Base-by-base conservation (phyloP, 1,140 invertebrate genomes). In the Achroia grisella region DNA sequence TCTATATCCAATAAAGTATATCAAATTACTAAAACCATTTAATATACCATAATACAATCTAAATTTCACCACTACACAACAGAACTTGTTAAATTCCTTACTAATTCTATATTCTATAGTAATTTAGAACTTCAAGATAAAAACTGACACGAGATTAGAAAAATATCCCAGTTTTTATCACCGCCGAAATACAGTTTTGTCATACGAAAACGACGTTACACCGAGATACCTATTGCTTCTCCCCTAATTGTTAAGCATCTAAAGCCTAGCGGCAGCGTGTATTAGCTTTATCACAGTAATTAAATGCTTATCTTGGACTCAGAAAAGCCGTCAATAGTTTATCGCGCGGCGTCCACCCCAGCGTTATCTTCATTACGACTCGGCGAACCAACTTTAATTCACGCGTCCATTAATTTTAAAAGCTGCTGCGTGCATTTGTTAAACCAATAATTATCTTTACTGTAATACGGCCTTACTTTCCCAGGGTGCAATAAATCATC, bases 311-410 rank as follows among this genome's bases (percentile, higher is more conserved):
- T 78, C 74, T 51, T 48, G 31, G 39, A 56, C 48, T 59, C 57
- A 65, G 70, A 69, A 71, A 66, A 47, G 73, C 65, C 73, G 77
- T 81, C 77, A 79, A 56, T 54, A 59, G 51, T 74, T 81, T 79
- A 81, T 81, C 75, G 62, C 36, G 31, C 15, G 32, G 56, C 66
- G 66, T 75, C 71, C 57, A 67, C 58, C 41, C 58, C 45, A 52
- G 42, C 71, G 68, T 79, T 81, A 81, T 79, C 77, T 81, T 79
- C 75, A 79, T 81, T 81, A 79, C 67, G 60, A 67, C 50, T 76
- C 61, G 46, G 57, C 64, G 50, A 52, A 40, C 62, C 64, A 61
- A 74, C 62, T 79, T 77, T 72, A 75, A 78, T 78, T 78, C 77
- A 71, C 66, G 52, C 71, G 55, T 73, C 78, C 73, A 79, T 82